Percentiles rank a stretch among this genome's conserved stretches.
Evolutionary conservation across 2,797 vertebrate species (phyloP).

Genomic region (Hyperoplus immaculatus): DNA sequence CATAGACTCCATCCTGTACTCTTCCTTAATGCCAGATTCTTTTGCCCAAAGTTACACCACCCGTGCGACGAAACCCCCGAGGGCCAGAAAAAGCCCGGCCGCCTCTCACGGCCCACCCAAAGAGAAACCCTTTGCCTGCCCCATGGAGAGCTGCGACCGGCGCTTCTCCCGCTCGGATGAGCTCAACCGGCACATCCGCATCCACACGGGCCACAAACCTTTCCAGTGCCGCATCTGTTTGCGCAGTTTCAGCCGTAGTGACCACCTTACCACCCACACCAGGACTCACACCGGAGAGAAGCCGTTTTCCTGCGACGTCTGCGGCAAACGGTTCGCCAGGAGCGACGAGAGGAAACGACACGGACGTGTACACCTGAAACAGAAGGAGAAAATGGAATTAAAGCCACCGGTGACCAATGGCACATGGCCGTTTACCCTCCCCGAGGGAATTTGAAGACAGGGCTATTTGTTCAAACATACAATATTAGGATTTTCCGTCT

Average conservation of each 20-base stretch:
- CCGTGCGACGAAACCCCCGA: constrained; percentile 86
- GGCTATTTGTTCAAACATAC: constrained; percentile 22
- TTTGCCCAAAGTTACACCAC: constrained; percentile 86
- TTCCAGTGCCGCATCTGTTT: constrained; percentile 99
- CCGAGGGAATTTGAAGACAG: constrained; percentile 85
- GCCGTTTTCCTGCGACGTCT: constrained; percentile 97
- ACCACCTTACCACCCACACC: constrained; percentile 98
- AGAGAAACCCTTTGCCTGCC: constrained; percentile 97
- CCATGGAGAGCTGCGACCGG: constrained; percentile 95
- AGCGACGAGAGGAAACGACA: constrained; percentile 96
- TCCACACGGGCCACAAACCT: constrained; percentile 98
- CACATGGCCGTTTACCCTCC: constrained; percentile 86
- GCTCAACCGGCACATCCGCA: constrained; percentile 97
- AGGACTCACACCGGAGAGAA: constrained; percentile 99
- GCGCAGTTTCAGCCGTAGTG: constrained; percentile 97
- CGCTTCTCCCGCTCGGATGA: constrained; percentile 98
- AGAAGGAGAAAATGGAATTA: constrained; percentile 96
- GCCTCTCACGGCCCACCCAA: constrained; percentile 93
- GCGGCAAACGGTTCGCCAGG: constrained; percentile 95
- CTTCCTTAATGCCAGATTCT: constrained; percentile 79
- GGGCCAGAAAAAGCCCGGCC: constrained; percentile 89
- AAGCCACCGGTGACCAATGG: constrained; percentile 88
- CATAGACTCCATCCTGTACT: constrained; percentile 86
- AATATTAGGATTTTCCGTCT: constrained; percentile 84
- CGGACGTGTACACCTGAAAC: constrained; percentile 96